Conservation (phyloP, 2,888 invertebrate species). For the Tetragonisca angustula region DNA sequence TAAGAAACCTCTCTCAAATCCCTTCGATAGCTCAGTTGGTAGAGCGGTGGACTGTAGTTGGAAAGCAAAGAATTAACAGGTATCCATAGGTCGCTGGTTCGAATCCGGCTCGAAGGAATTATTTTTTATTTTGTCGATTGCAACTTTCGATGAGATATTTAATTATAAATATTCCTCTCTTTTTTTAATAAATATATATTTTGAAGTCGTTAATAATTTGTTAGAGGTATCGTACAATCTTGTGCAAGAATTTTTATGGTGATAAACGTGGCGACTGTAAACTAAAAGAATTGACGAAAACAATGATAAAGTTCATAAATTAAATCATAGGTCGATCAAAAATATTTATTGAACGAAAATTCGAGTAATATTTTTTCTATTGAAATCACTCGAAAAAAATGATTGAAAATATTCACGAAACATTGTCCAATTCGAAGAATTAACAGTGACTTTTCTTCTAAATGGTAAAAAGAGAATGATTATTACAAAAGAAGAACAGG, state of each 20-base stretch:
- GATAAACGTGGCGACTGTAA: not conserved
- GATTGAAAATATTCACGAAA: not conserved
- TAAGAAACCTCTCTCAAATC: slow-evolving; percentile 10
- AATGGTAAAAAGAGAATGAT: not conserved
- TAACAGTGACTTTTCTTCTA: not conserved
- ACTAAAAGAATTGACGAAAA: not conserved
- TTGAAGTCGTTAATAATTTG: not conserved
- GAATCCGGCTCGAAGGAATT: slow-evolving; percentile 83
- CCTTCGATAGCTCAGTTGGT: slow-evolving; percentile 83
- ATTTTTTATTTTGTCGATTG: slow-evolving; percentile 60
- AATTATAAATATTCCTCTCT: not conserved
- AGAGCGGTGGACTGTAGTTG: slow-evolving; percentile 83
- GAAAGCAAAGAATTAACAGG: slow-evolving; percentile 79
- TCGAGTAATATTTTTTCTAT: too few species aligned
- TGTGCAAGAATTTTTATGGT: not conserved
- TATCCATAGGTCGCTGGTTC: slow-evolving; percentile 84
- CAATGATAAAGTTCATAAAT: not conserved
- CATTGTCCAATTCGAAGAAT: not conserved
- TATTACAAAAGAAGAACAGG: slow-evolving; percentile 77
- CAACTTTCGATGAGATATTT: slow-evolving; percentile 3
- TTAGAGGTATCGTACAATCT: not conserved
- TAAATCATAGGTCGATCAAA: not conserved
- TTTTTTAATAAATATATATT: not conserved
- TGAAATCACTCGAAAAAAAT: too few species aligned
- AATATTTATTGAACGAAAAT: not conserved